Conservation (phyloP, 1,140 invertebrate genomes). For the Aporrectodea caliginosa region DNA sequence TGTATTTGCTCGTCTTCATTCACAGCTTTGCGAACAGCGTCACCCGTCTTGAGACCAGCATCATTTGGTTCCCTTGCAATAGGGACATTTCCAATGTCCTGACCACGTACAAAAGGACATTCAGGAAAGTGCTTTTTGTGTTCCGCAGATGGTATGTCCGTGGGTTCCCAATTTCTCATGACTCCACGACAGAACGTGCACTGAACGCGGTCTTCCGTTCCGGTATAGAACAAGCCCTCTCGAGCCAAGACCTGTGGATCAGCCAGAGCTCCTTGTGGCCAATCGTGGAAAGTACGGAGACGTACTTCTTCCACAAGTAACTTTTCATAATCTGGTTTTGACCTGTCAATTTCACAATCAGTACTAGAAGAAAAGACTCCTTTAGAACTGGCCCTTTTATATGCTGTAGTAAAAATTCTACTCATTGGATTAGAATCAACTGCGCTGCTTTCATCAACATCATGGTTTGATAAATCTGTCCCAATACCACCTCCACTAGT, state of each 20-base stretch:
- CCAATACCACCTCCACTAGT: not conserved
- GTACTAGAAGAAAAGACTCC: not conserved
- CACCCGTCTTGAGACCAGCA: too few relatives aligned
- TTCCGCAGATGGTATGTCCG: constrained; percentile 81
- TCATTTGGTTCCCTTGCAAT: too few relatives aligned
- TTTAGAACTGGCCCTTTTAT: not conserved
- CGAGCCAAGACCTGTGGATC: constrained; percentile 16
- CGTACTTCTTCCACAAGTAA: not conserved
- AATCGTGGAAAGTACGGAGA: constrained; percentile 14
- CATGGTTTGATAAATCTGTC: too few relatives aligned
- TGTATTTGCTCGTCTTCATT: too few relatives aligned
- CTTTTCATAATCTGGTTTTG: not conserved
- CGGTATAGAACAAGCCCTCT: constrained; percentile 48
- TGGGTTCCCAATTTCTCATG: constrained; percentile 78
- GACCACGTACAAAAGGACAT: not conserved
- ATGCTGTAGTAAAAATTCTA: not conserved
- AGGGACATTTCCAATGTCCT: too few relatives aligned
- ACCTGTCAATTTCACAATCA: not conserved
- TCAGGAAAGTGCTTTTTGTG: constrained; percentile 76
- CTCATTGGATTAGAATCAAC: not conserved
- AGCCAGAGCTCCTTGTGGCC: not conserved
- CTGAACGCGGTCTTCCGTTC: constrained; percentile 72
- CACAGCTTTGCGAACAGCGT: too few relatives aligned
- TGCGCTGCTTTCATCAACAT: too few relatives aligned
- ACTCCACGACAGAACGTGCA: constrained; percentile 83